A percentile compares a stretch with the other conserved stretches of the same genome.
Conservation (phyloP, 2,888 invertebrate genomes). For the Parapristionchus giblindavisi region DNA sequence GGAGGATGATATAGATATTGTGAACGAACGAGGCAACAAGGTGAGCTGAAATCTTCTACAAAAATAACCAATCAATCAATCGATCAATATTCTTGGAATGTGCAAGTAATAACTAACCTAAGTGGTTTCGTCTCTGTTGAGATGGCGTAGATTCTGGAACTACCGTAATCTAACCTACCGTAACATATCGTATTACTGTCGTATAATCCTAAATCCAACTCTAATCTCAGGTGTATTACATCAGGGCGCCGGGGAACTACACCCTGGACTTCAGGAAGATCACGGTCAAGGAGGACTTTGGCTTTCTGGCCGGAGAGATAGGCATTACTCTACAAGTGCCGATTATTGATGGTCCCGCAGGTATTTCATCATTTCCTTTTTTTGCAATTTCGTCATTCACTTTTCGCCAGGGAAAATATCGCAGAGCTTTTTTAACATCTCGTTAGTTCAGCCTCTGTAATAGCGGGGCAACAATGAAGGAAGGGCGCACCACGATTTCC, state of each 20-base stretch:
- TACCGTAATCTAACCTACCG: background rate
- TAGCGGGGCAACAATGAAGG: too few species aligned
- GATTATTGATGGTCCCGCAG: constrained; percentile 67
- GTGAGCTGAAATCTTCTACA: constrained; percentile 19
- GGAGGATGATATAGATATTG: constrained; percentile 66
- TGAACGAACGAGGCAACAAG: constrained; percentile 66
- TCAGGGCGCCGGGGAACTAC: constrained; percentile 68
- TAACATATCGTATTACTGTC: background rate
- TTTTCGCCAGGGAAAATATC: background rate
- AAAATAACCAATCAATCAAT: background rate
- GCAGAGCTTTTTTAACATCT: background rate
- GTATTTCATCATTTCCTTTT: constrained; percentile 41
- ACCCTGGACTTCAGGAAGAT: constrained; percentile 63
- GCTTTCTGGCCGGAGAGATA: constrained; percentile 65
- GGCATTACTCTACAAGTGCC: constrained; percentile 68
- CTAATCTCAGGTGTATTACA: constrained; percentile 58
- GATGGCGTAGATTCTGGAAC: too few species aligned
- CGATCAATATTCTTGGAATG: too few species aligned
- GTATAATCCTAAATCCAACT: background rate
- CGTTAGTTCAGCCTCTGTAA: background rate
- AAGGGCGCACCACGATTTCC: too few species aligned
- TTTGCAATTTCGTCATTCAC: background rate
- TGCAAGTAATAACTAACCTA: too few species aligned
- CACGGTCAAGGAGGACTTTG: constrained; percentile 56
- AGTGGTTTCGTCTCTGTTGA: too few species aligned